Base-by-base conservation (phyloP, 2,888 invertebrate genomes). In the Dermolepida albohirtum region DNA sequence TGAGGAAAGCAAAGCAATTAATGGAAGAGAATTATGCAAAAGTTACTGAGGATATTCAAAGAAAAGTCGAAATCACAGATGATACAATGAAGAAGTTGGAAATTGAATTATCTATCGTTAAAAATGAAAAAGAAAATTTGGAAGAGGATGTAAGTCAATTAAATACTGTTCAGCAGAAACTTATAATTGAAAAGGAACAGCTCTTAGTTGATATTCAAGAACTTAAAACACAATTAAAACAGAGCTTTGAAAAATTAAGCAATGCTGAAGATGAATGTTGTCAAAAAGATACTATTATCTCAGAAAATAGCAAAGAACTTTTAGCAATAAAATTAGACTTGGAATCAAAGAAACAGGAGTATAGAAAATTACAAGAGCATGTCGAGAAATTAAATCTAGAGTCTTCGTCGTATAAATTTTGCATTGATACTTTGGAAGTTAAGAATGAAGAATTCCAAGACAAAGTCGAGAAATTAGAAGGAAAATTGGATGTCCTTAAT, bases 401-500 rank as follows among this genome's bases (percentile, higher is more conserved):
- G 11, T 52, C 51, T 7, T 14, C 43, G 14, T 64, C 57, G 2
- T 66, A 65, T n/a, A 62, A 66, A 63, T 57, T 65, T 27, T 71
- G 69, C 27, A 67, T 62, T 44, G 67, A 54, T 27, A 71, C 57
- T 29, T 62, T 66, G 49, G 66, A 68, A 47, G 17, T 43, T 55
- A 62, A 71, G 17, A 68, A 62, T 43, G n/a, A 10, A 7, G 55
- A 70, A 52, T 62, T 72, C 14, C 39, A 72, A 44, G 50, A 49
- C 47, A 75, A 74, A 65, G 44, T 73, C 11, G 68, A 62, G n/a
- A 68, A 73, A 44, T 63, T 76, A 22, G 50, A 70, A 67, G 66
- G 67, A n/a, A 68, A 74, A 69, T 5, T 70, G 29, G n/a, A 57
- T 1, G 50, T 71, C n/a, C 41, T 72, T 2, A 63, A 65, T 41